A percentile compares a stretch with the other conserved stretches of the same genome.
Conservation (phyloP, 30 jellyfish, hydroid and myxozoan genomes). For the Aurelia sp. region DNA sequence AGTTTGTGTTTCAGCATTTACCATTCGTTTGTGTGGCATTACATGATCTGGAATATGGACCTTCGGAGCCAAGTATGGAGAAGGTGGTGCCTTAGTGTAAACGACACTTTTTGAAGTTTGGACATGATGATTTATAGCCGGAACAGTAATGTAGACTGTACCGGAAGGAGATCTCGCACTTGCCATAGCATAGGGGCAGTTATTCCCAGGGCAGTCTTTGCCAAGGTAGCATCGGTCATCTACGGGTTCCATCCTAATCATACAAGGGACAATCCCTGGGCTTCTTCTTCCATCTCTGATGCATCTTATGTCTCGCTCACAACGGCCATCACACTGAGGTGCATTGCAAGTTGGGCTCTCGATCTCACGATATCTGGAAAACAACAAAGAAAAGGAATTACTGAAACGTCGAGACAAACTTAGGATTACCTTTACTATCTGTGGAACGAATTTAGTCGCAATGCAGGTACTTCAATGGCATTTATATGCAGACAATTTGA, state of each 20-base stretch:
- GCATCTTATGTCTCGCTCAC: constrained; percentile 48
- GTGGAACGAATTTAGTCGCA: no score
- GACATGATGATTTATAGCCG: constrained; percentile 55
- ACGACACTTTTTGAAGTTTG: constrained; percentile 42
- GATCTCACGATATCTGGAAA: constrained; percentile 22
- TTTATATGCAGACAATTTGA: no score
- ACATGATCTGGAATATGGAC: constrained; percentile 39
- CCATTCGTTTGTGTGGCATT: constrained; percentile 63
- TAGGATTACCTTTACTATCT: no score
- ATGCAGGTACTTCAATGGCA: no score
- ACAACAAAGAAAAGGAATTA: neutral
- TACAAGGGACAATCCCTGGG: constrained; percentile 84
- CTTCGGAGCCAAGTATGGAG: constrained; percentile 44
- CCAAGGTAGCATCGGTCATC: constrained; percentile 73
- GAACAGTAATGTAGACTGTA: constrained; percentile 75
- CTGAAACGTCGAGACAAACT: no score
- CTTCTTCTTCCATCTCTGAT: constrained; percentile 49
- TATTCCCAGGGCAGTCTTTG: constrained; percentile 69
- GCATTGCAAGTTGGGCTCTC: constrained; percentile 42
- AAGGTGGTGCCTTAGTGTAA: constrained; percentile 27
- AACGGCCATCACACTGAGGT: constrained; percentile 36
- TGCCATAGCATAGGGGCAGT: constrained; percentile 56
- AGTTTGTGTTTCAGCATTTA: constrained; percentile 77
- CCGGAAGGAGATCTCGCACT: constrained; percentile 54
- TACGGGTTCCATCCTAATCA: constrained; percentile 58